These are phyloP conservation scores for Tylochromis polylepis DNA, from an alignment of 2,113 vertebrate species.

Conservation along the genomic window DNA sequence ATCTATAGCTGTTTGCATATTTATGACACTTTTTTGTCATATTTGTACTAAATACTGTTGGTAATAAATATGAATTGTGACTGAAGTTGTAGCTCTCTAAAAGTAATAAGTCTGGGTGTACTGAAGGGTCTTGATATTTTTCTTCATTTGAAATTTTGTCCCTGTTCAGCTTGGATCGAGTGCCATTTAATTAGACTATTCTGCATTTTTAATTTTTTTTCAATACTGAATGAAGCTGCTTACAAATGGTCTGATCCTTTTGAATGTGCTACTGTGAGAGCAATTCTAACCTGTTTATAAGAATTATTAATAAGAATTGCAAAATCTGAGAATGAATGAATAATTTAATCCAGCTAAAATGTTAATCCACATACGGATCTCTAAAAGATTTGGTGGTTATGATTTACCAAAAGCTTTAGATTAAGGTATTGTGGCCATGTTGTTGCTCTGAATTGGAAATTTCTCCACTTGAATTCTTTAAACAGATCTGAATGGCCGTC, in stretches of 20 bases:
- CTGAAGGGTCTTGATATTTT: not conserved
- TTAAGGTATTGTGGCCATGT: not conserved
- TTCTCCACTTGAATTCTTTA: not conserved
- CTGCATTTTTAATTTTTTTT: not conserved
- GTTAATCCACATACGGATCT: not conserved
- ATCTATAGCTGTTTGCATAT: not conserved
- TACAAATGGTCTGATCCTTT: not conserved
- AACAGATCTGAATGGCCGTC: not conserved
- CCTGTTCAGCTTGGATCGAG: not conserved
- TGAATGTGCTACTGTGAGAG: not conserved
- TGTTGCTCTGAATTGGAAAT: not conserved
- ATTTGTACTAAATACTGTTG: not conserved
- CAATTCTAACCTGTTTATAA: not conserved
- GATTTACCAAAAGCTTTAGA: not conserved
- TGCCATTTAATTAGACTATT: not conserved
- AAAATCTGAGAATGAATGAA: not conserved
- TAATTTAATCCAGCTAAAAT: not conserved
- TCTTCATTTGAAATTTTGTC: not conserved
- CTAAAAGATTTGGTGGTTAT: not conserved
- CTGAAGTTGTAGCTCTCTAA: not conserved
- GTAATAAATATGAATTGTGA: not conserved
- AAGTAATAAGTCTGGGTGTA: not conserved
- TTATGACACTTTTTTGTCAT: not conserved
- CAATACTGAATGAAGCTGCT: not conserved
- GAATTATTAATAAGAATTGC: not conserved